Conservation (phyloP, 2,113 vertebrate genomes). For the Serilophus lunatus region DNA sequence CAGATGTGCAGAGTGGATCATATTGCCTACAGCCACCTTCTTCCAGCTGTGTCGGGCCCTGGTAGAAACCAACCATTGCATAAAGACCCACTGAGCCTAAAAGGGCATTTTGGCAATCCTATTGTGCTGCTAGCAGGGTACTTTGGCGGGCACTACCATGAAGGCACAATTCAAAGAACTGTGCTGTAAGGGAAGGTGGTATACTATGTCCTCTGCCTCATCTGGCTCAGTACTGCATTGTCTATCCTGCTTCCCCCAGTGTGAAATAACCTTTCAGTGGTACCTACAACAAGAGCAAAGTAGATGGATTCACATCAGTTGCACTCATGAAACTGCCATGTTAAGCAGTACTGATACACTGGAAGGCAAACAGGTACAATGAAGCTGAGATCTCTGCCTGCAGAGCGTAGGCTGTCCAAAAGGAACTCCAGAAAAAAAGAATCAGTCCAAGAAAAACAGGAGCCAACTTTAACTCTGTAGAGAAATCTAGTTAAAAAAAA, state of each 20-base stretch:
- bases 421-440: not conserved
- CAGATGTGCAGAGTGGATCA: not conserved
- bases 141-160: not conserved
- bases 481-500: not conserved
- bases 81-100: not conserved
- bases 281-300: not conserved
- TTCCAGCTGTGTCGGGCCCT: not conserved
- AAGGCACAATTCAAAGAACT: not conserved
- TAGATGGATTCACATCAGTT: not conserved
- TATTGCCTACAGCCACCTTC: not conserved
- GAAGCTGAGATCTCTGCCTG: not conserved
- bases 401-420: not conserved
- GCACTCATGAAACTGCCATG: fast-evolving
- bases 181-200: not conserved
- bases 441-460: not conserved
- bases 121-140: not conserved
- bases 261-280: not conserved
- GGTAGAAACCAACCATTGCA: not conserved
- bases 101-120: not conserved
- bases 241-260: not conserved
- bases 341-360: not conserved
- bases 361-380: not conserved
- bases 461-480: not conserved
- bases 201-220: fast-evolving
- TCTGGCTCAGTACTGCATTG: fast-evolving